These are phyloP conservation scores for Temnothorax rugatulus DNA, from an alignment of 2,888 invertebrate species.

Conservation along the genomic window DNA sequence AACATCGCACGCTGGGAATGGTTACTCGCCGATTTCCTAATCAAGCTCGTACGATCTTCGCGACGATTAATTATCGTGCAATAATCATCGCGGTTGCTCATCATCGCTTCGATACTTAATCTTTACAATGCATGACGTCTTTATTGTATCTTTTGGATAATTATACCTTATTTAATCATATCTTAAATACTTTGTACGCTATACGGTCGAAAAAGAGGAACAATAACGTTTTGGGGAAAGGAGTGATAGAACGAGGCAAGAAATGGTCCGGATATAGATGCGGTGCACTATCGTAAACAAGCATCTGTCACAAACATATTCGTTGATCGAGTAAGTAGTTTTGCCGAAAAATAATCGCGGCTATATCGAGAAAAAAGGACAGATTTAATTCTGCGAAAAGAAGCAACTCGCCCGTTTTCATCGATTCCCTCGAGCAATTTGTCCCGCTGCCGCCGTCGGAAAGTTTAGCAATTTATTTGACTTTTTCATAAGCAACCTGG, in stretches of 20 bases:
- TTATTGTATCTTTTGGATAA: neutral
- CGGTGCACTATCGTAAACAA: neutral
- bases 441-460: constrained; percentile 65
- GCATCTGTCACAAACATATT: constrained; percentile 57
- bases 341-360: constrained; percentile 57
- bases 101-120: constrained; percentile 2
- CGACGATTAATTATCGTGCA: constrained; percentile 41
- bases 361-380: constrained; percentile 45
- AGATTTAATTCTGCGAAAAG: constrained; percentile 54
- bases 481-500: constrained; percentile 74
- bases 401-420: constrained; percentile 54
- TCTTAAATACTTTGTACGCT: neutral
- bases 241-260: constrained; percentile 33
- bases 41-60: constrained; percentile 23
- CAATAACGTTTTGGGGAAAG: neutral
- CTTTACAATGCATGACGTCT: neutral
- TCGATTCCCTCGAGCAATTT: constrained; percentile 59
- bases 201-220: neutral
- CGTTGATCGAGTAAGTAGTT: constrained; percentile 20
- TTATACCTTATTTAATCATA: neutral
- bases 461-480: constrained; percentile 82
- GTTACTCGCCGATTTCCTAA: constrained; percentile 23
- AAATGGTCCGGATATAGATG: constrained; percentile 37
- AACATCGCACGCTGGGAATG: constrained; percentile 35
- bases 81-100: constrained; percentile 12